Base-by-base conservation (phyloP, 1,140 invertebrate genomes). In the Papilio helenus region DNA sequence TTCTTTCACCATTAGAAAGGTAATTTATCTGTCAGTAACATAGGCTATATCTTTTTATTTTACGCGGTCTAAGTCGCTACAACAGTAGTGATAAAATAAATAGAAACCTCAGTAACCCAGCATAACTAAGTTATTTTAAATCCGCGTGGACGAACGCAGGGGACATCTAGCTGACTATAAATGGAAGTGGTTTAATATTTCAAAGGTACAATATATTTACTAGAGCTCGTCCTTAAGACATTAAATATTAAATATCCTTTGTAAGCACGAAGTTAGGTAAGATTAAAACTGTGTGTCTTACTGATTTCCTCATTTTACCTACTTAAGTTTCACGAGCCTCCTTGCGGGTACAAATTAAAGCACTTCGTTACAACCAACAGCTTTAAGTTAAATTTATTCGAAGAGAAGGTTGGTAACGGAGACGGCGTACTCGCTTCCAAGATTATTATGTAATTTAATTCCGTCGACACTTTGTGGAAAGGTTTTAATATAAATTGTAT, bases 401-500 rank as follows among this genome's bases (percentile, higher is more conserved):
- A 2, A 29, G 44, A 2, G 72, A 44, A 26, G 42, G 44, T 46
- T n/a, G 42, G 42, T 49, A 46, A 46, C 76, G 29, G 77, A 74
- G 26, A 44, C 74, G 73, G 79, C 81, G 71, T 79, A 49, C 23
- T 80, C 79, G 78, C 82, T 82, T 79, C 77, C 46, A 74, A 84
- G 79, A 84, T 82, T 79, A 82, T 84, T 84, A 79, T 80, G 72
- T 84, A 84, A 84, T 82, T 82, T 80, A 73, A 84, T 82, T 84
- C 73, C 72, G 79, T 20, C 73, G 49, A 76, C 77, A 80, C 76
- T 77, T 80, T 79, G 80, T 76, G 77, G 76, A 39, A 26, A 76
- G 46, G 26, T 49, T 80, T 83, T 76, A 82, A 79, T 80, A 72
- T 49, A 51, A 78, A 79, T 46, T 72, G 72, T 58, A 78, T 72